phyloP scores from a whole-genome alignment of 1,140 invertebrate species.

The Calephelis nemesis region DNA sequence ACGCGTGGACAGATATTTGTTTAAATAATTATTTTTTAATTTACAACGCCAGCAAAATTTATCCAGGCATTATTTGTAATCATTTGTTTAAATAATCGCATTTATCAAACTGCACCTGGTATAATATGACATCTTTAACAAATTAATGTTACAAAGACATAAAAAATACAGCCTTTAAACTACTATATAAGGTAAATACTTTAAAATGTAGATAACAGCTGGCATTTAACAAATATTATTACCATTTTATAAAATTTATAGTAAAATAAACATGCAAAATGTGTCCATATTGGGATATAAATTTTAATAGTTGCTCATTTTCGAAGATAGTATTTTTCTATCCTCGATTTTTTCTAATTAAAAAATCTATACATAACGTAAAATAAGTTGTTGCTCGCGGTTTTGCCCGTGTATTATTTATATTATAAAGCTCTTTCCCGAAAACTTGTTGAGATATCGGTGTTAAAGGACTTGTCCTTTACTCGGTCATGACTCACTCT shows the following conservation, averaged over 20 bases:
- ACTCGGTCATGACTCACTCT: too few relatives aligned
- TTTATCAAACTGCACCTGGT: slow-evolving; percentile 1
- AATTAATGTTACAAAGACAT: background rate
- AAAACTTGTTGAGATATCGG: too few relatives aligned
- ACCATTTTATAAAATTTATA: background rate
- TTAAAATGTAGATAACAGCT: background rate
- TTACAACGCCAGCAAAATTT: background rate
- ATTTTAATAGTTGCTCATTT: background rate
- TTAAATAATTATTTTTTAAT: slow-evolving; percentile 2
- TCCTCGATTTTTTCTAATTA: too few relatives aligned
- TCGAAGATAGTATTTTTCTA: background rate
- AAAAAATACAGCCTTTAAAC: too few relatives aligned
- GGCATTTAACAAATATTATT: slow-evolving; percentile 1
- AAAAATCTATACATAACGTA: too few relatives aligned
- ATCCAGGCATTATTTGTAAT: background rate
- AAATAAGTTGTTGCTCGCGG: too few relatives aligned
- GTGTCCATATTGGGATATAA: background rate
- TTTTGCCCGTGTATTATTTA: too few relatives aligned
- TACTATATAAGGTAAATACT: background rate
- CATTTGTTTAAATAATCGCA: background rate
- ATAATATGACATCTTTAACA: background rate
- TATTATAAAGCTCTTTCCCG: too few relatives aligned
- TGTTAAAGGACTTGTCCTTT: too few relatives aligned
- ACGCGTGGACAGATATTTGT: slow-evolving; percentile 2
- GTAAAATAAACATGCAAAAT: slow-evolving; percentile 8